Evolutionary conservation across 2,888 invertebrate genomes (phyloP), one percentile per base, ranked within the genome.

Genomic region (Athrips mouffetella): DNA sequence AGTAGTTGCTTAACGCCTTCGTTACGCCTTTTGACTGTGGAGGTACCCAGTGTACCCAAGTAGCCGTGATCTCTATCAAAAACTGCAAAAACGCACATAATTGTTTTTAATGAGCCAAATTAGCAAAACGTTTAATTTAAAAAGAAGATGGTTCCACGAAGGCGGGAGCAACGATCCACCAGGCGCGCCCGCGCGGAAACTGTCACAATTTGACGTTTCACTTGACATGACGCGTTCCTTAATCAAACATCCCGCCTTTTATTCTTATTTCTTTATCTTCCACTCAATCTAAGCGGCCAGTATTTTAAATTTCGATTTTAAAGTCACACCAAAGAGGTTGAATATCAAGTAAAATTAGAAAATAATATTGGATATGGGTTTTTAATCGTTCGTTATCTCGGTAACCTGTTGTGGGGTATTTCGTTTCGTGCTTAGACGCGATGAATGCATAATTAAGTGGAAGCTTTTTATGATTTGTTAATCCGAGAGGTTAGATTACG

Each of bases 131-230:
- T 61, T 63, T 65, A 67, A 62, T 62, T 61, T 54, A 53, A 57
- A 57, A 56, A 55, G 68, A 73, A 66, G 70, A 73, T 72, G 72
- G 70, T 86, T 86, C 85, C 73, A 64, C 74, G 86, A 84, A 86
- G 68, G 59, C 63, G 72, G 70, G 81, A 71, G 81, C 82, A 80
- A 76, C 66, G 81, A 20, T 58, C 71, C 76, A 56, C 55, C 48
- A 52, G 48, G 59, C 25, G 65, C 80, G 80, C 76, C 78, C 81
- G 87, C 82, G 86, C 84, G 84, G 83, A 86, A 86, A 87, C 86
- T 87, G 87, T 87, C 87, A 84, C 83, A 73, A 66, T 83, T 82
- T 85, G 85, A 87, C 86, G 80, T 85, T 84, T 83, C 83, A 81
- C 83, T 77, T 86, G 87, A 86, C 85, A 68, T 80, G 85, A 80